Percentiles rank a stretch among this genome's conserved stretches.
Evolutionary conservation across 2,888 invertebrate genomes (phyloP).

Genomic region (Nomada flava): DNA sequence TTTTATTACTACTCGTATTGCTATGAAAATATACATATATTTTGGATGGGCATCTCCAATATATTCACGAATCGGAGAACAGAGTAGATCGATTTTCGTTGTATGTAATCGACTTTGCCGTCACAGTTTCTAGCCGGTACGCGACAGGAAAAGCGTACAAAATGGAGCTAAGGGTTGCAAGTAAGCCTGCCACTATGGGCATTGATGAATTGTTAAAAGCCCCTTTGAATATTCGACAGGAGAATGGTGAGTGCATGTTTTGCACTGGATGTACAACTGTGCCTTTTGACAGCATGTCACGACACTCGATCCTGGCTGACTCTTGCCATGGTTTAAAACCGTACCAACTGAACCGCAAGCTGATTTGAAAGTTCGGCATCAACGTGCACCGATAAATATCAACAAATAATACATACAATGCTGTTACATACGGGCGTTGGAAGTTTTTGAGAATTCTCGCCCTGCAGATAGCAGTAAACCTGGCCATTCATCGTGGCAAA

Average conservation of each 20-base stretch:
- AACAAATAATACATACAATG: neutral
- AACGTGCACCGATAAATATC: slow-evolving; percentile 13
- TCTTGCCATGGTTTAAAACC: slow-evolving; percentile 44
- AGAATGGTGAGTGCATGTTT: slow-evolving; percentile 63
- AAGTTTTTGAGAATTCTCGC: neutral
- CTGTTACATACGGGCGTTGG: neutral
- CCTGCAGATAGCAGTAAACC: slow-evolving; percentile 8
- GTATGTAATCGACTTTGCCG: slow-evolving; percentile 17
- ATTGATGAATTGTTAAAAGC: slow-evolving; percentile 65
- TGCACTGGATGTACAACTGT: slow-evolving; percentile 45
- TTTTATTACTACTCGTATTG: neutral
- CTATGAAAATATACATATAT: neutral
- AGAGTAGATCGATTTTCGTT: neutral
- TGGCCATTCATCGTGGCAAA: neutral
- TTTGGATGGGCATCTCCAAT: neutral
- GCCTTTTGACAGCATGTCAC: slow-evolving; percentile 44
- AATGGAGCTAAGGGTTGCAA: slow-evolving; percentile 50
- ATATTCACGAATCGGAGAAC: too few relatives aligned
- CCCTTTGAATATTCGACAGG: slow-evolving; percentile 58
- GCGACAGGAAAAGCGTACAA: slow-evolving; percentile 50
- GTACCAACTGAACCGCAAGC: slow-evolving; percentile 25
- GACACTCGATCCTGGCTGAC: slow-evolving; percentile 39
- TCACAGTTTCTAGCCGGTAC: slow-evolving; percentile 13
- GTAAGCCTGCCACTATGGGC: slow-evolving; percentile 31
- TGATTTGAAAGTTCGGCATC: slow-evolving; percentile 36